Evolutionary conservation across 2,113 vertebrate genomes (phyloP).

Genomic region (Rhizomys pruinosus): DNA sequence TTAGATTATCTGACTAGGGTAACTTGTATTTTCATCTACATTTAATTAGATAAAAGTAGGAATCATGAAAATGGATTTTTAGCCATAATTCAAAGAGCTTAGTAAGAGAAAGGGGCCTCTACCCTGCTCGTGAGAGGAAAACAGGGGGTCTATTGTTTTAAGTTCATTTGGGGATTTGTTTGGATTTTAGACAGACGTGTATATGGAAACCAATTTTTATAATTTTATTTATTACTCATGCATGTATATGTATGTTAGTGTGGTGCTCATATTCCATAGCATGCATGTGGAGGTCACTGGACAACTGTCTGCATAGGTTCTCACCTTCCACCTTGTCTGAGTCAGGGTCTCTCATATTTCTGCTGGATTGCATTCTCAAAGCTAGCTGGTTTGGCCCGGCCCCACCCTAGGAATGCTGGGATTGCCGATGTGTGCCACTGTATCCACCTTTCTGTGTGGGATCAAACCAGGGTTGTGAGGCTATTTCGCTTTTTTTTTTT

Average conservation of each 20-base stretch:
- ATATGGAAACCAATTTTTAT: not conserved
- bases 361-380: not conserved
- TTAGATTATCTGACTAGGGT: slow-evolving; percentile 49
- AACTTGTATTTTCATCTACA: not conserved
- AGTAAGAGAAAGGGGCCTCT: not conserved
- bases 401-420: not conserved
- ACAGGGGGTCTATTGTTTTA: not conserved
- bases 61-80: slow-evolving; percentile 55
- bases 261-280: too few relatives aligned
- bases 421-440: not conserved
- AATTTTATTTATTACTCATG: not conserved
- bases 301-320: not conserved
- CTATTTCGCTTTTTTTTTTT: not conserved
- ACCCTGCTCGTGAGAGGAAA: not conserved
- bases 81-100: slow-evolving; percentile 42
- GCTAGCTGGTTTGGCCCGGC: not conserved
- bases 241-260: too few relatives aligned
- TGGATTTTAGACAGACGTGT: not conserved
- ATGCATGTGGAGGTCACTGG: not conserved
- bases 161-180: not conserved
- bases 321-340: not conserved
- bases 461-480: too few relatives aligned
- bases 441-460: not conserved
- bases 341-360: not conserved
- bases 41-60: slow-evolving; percentile 59